phyloP scores from a whole-genome alignment of 2,888 invertebrate species.

The Drosophila percnosoma region DNA sequence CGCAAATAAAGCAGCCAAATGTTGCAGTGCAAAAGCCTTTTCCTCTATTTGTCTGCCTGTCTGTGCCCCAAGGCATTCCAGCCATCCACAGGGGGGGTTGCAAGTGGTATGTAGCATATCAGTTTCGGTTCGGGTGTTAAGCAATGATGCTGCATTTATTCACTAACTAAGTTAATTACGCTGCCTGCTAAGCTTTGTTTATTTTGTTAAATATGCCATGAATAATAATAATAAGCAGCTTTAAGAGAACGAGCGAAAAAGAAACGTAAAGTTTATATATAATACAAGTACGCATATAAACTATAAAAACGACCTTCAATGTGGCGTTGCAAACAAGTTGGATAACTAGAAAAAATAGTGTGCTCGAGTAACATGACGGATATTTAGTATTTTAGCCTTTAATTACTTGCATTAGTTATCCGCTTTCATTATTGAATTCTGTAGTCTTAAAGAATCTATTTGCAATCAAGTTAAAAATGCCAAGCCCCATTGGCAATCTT shows the following conservation, averaged over 20 bases:
- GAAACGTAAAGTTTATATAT: background rate
- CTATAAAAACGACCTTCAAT: constrained; percentile 3
- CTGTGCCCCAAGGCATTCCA: constrained; percentile 7
- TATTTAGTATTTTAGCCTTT: background rate
- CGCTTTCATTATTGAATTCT: background rate
- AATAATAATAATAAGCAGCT: constrained; percentile 20
- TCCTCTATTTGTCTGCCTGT: background rate
- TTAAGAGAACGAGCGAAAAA: background rate
- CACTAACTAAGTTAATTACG: constrained; percentile 28
- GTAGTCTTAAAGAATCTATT: background rate
- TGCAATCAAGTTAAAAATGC: background rate
- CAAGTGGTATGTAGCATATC: background rate
- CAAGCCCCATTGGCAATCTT: constrained; percentile 34
- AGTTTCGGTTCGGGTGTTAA: constrained; percentile 10
- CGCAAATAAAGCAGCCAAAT: constrained; percentile 48
- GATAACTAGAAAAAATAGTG: background rate
- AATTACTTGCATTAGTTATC: background rate
- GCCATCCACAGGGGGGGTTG: background rate
- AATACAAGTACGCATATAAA: background rate
- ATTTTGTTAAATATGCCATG: background rate
- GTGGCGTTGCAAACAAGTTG: background rate
- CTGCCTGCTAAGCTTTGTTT: background rate
- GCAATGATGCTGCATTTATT: constrained; percentile 40
- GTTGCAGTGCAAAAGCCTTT: constrained; percentile 28
- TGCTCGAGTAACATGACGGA: background rate